A percentile compares a stretch with the other conserved stretches of the same genome.
These are phyloP conservation scores for Sturnira hondurensis DNA, from an alignment of 2,113 vertebrate species.

Conservation along the genomic window DNA sequence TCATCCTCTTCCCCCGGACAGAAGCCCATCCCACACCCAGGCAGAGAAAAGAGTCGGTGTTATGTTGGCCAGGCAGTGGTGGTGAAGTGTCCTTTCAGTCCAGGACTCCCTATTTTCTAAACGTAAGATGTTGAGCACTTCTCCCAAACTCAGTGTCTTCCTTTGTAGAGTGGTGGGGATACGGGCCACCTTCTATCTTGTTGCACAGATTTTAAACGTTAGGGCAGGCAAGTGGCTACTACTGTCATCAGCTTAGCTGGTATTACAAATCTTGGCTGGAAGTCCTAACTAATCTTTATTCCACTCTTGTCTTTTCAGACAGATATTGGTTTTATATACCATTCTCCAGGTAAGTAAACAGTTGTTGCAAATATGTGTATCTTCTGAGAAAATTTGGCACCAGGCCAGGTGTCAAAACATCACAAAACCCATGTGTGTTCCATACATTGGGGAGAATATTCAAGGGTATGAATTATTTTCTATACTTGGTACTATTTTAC, in stretches of 20 bases:
- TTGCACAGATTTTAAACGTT: not conserved
- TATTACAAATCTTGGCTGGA: not conserved
- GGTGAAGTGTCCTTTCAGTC: not conserved
- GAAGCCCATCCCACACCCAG: not conserved
- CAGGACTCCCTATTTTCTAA: not conserved
- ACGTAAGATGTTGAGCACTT: not conserved
- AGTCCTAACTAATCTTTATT: not conserved
- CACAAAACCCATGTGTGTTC: not conserved
- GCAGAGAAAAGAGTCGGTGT: not conserved
- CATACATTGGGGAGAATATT: not conserved
- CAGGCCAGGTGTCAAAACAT: not conserved
- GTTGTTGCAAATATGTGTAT: not conserved
- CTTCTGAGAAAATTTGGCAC: not conserved
- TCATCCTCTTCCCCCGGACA: not conserved
- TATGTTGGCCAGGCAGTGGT: not conserved
- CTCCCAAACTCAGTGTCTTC: not conserved
- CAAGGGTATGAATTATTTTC: not conserved
- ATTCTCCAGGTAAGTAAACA: slow-evolving; percentile 70
- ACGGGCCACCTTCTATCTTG: not conserved
- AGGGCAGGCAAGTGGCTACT: not conserved
- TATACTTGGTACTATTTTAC: not conserved
- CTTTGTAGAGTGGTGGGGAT: not conserved
- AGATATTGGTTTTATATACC: slow-evolving; percentile 76
- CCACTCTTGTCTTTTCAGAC: slow-evolving; percentile 70
- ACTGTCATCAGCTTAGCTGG: not conserved